Evolutionary conservation across 2,888 invertebrate genomes (phyloP), one percentile per base, ranked within the genome.

Genomic region (Heteropelma amictum): DNA sequence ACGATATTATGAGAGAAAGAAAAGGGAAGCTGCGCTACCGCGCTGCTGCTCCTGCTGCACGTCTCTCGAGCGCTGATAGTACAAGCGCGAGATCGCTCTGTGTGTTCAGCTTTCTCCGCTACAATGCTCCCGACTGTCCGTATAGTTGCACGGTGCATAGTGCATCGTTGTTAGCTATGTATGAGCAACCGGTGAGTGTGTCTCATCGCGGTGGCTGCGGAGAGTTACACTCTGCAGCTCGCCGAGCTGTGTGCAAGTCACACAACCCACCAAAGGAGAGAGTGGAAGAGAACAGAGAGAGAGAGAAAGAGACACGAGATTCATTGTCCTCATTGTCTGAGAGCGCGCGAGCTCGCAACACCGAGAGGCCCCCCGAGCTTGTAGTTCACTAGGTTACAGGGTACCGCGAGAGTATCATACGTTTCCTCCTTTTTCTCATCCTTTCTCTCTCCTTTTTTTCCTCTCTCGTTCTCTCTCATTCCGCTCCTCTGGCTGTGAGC

Each of bases 371-470:
- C 53, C 65, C 78, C 70, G 60, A 53, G 64, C 76, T 83, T 86
- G 81, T 83, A 85, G 86, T 85, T 87, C 84, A 87, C 84, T 87
- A 82, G 85, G 86, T 86, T 86, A 86, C 79, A 78, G 80, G 64
- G 70, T 65, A 64, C 64, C 77, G 80, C 60, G 75, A 80, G 80
- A 82, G n/a, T n/a, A n/a, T n/a, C n/a, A n/a, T n/a, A n/a, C n/a
- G n/a, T 84, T 82, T 85, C 81, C 82, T 79, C 77, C 78, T 51
- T 21, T 28, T 56, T 47, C n/a, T 26, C 10, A 8, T n/a, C 42
- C 60, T 21, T n/a, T 30, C n/a, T 30, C 33, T 56, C 30, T 14
- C 38, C 33, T 21, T 56, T 28, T 21, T 23, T 45, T 14, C 45
- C 33, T 53, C 42, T 49, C 30, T 14, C 10, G 21, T 49, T 56